These are phyloP conservation scores for Neria commutata DNA, from an alignment of 2,888 invertebrate species.

Conservation along the genomic window DNA sequence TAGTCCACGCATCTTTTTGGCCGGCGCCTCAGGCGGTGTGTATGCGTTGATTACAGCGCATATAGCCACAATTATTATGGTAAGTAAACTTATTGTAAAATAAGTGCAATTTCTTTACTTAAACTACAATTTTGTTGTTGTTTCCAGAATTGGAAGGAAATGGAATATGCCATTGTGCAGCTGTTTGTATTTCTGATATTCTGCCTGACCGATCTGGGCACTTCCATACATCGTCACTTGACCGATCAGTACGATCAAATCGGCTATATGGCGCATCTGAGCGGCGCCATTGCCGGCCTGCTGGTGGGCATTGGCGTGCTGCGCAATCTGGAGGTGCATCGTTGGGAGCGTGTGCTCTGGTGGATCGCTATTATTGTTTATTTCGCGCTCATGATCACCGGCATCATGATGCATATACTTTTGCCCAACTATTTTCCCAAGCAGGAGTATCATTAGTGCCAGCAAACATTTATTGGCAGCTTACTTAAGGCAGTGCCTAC, in stretches of 20 bases:
- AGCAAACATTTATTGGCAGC: too few species aligned
- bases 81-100: constrained; percentile 27
- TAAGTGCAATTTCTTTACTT: not conserved
- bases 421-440: constrained; percentile 66
- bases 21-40: constrained; percentile 94
- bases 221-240: constrained; percentile 88
- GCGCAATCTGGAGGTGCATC: constrained; percentile 78
- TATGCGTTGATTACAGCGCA: constrained; percentile 94
- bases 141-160: constrained; percentile 90
- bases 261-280: constrained; percentile 93
- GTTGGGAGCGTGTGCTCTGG: constrained; percentile 83
- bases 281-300: constrained; percentile 84
- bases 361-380: constrained; percentile 79
- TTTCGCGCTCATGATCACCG: constrained; percentile 72
- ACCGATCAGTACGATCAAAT: constrained; percentile 75
- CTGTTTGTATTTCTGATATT: constrained; percentile 81
- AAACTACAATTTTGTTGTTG: constrained; percentile 40
- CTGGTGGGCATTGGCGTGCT: constrained; percentile 83
- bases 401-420: constrained; percentile 76
- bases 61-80: constrained; percentile 87
- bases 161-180: constrained; percentile 91
- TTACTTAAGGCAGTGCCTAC: too few species aligned
- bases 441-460: constrained; percentile 45
- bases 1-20: constrained; percentile 80
- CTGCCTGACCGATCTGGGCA: constrained; percentile 82